Evolutionary conservation across 2,797 vertebrate genomes (phyloP), one percentile per base, ranked within the genome.

Genomic region (Lutjanus campechanus): DNA sequence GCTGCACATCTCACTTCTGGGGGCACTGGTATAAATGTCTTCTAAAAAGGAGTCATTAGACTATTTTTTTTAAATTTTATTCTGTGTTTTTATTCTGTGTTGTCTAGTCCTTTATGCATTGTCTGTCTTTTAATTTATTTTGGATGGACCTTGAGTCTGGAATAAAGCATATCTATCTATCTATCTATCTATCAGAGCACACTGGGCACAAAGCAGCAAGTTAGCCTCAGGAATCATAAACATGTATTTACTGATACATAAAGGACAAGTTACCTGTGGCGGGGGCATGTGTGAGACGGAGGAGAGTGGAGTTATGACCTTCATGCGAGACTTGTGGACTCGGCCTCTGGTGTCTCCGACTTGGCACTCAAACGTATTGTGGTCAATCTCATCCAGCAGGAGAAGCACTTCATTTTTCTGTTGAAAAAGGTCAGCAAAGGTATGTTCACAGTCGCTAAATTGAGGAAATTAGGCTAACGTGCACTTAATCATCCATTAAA

Each of bases 331-430:
- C 59, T 89, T 91, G 80, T 93, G 92, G 80, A 96, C 95, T 79
- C 87, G 72, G 69, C 95, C 96, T 60, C 53, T 93, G 58, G 78
- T 71, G 8, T 95, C 92, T 91, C 96, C 96, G 60, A 93, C 94
- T 74, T 96, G 96, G 82, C 97, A 97, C 82, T 96, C 91, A 71
- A 94, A 95, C 11, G 92, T 94, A 79, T 95, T 93, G 78, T 85
- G 89, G 88, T 95, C 95, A 8, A 89, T 88, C 69, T 96, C 92
- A 22, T 95, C 93, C 15, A 94, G 76, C 74, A 97, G 92, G 83
- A 96, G 85, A 44, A 97, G 94, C 19, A 96, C 93, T 29, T 97
- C 96, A 66, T 96, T 95, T 91, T 92, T 95, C 96, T 97, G 63
- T 70, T 53, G 19, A 51, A 40, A 44, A 90, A 90, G 70, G 13